Evolutionary conservation across 1,140 invertebrate genomes (phyloP).

Genomic region (Drosophila prosaltans): DNA sequence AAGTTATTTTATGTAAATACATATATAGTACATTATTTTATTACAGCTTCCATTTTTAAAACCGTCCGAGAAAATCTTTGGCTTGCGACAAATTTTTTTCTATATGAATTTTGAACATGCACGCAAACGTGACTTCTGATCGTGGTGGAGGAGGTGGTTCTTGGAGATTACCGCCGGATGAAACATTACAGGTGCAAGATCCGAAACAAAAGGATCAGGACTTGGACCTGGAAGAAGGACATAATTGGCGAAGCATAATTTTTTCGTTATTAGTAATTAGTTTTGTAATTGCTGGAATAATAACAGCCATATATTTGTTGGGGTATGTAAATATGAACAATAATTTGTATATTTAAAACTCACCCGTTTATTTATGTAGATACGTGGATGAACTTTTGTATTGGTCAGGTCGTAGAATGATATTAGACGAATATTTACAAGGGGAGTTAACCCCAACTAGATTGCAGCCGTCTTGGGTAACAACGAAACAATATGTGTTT

Average conservation of each 20-base stretch:
- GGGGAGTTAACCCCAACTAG: slow-evolving; percentile 89
- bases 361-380: slow-evolving; percentile 77
- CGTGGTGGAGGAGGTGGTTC: slow-evolving; percentile 87
- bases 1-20: background rate
- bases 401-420: slow-evolving; percentile 92
- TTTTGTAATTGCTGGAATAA: slow-evolving; percentile 92
- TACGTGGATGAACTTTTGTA: slow-evolving; percentile 94
- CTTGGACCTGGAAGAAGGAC: slow-evolving; percentile 87
- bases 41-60: slow-evolving; percentile 43
- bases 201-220: slow-evolving; percentile 90
- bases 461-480: slow-evolving; percentile 90
- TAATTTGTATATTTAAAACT: background rate
- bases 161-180: slow-evolving; percentile 93
- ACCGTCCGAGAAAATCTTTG: slow-evolving; percentile 43
- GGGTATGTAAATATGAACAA: slow-evolving; percentile 84
- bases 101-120: slow-evolving; percentile 84
- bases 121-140: slow-evolving; percentile 92
- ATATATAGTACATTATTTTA: background rate
- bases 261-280: slow-evolving; percentile 93
- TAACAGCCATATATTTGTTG: slow-evolving; percentile 92
- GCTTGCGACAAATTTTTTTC: slow-evolving; percentile 37
- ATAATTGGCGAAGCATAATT: slow-evolving; percentile 94
- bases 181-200: slow-evolving; percentile 93
- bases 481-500: slow-evolving; percentile 91
- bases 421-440: slow-evolving; percentile 90